A percentile compares a stretch with the other conserved stretches of the same genome.
Evolutionary conservation across 1,140 invertebrate genomes (phyloP).

Genomic region (Oncopodura yosiiana): DNA sequence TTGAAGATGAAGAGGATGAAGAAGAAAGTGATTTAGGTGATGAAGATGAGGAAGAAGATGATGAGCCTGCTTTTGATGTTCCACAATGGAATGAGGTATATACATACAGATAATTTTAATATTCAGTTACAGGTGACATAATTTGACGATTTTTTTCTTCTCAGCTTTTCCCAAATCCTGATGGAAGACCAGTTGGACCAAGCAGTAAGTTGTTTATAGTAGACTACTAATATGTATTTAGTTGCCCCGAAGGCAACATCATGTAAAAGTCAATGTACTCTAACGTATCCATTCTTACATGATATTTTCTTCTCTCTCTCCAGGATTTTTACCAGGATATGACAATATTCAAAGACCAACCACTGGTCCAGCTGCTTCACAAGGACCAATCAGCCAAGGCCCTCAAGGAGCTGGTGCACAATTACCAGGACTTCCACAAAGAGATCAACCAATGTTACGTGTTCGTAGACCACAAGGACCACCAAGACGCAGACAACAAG

Average conservation of each 20-base stretch:
- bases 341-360: too few species aligned
- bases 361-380: too few species aligned
- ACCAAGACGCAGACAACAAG: neutral
- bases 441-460: neutral
- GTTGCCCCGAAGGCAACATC: neutral
- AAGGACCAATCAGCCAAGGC: too few species aligned
- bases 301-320: too few species aligned
- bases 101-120: neutral
- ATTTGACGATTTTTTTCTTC: neutral
- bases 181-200: neutral
- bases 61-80: neutral
- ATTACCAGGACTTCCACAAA: too few species aligned
- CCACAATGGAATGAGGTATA: neutral
- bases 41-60: neutral
- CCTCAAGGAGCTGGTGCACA: too few species aligned
- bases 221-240: neutral
- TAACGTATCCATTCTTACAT: too few species aligned
- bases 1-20: neutral
- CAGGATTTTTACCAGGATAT: too few species aligned
- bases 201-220: neutral
- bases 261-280: too few species aligned
- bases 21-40: neutral
- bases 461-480: neutral
- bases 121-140: neutral
- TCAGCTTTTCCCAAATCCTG: neutral